Base-by-base conservation (phyloP, 1,140 invertebrate genomes). In the Telenomus remus region DNA sequence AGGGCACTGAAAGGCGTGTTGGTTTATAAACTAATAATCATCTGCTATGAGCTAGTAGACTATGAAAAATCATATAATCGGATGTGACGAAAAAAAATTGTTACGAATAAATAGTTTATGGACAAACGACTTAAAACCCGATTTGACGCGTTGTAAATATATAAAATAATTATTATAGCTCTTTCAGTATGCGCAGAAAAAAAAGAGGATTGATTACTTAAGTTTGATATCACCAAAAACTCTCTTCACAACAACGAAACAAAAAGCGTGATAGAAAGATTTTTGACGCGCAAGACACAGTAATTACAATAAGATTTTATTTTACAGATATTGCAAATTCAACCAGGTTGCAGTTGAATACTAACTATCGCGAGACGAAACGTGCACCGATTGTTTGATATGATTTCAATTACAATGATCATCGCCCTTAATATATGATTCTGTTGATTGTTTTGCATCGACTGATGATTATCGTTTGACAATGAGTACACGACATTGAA, bases 321-420 rank as follows among this genome's bases (percentile, higher is more conserved):
- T 76, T 70, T 70, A 76, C 73, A 76, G 49, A 65, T 76, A 76
- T 76, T 76, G 73, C 73, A 76, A 70, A 59, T 75, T 75, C 72
- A 69, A 75, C 64, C 35, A 19, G 42, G 19, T 49, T 34, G 39
- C 44, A 75, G 72, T 69, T 64, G 71, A 75, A 75, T 64, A 59
- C 44, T 68, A 68, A 68, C 47, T 63, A 63, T 51, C 47, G 15
- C 13, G 48, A 57, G 57, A 43, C 64, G 12, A 0, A 15, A 57
- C 68, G 47, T 68, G 64, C 71, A 68, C 56, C 64, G 7, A 68
- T 56, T 51, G 54, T 74, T 74, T 68, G 50, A 61, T n/a, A 27
- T 15, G 49, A 51, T 35, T 48, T 27, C 19, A 27, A 27, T 27
- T 27, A 27, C 19, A 27, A 6, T 27, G 19, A 27, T 27, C 19